phyloP scores from a whole-genome alignment of 1,140 invertebrate species.

The Trachymyrmex septentrionalis region DNA sequence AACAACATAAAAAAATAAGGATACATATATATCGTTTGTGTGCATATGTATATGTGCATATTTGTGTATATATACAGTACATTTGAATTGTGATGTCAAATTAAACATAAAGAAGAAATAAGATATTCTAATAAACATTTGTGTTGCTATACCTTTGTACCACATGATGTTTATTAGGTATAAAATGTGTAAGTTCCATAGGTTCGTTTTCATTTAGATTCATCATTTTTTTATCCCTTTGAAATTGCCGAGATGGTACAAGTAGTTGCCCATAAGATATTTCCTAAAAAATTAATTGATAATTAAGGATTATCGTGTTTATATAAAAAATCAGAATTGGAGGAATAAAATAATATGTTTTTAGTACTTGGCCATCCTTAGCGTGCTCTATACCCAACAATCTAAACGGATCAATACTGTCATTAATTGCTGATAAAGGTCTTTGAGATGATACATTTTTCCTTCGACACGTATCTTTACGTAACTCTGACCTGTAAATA shows the following conservation, averaged over 20 bases:
- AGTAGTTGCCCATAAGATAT: constrained; percentile 95
- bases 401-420: constrained; percentile 94
- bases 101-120: constrained; percentile 16
- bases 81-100: constrained; percentile 23
- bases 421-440: constrained; percentile 94
- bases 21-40: constrained; percentile 12
- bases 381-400: constrained; percentile 93
- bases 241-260: constrained; percentile 90
- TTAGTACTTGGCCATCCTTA: constrained; percentile 92
- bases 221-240: constrained; percentile 85
- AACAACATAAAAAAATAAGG: background rate
- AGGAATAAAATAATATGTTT: constrained; percentile 28
- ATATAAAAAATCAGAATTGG: background rate
- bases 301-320: constrained; percentile 25
- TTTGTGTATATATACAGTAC: background rate
- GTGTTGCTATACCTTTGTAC: constrained; percentile 88
- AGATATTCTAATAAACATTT: constrained; percentile 11
- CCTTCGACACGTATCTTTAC: constrained; percentile 92
- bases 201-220: constrained; percentile 87
- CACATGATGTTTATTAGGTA: constrained; percentile 87
- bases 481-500: constrained; percentile 89
- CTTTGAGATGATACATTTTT: constrained; percentile 93
- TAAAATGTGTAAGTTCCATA: constrained; percentile 85
- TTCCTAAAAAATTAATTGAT: constrained; percentile 86
- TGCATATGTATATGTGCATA: background rate